phyloP scores from a whole-genome alignment of 2,797 vertebrate genomes.

The Antrozous pallidus region DNA sequence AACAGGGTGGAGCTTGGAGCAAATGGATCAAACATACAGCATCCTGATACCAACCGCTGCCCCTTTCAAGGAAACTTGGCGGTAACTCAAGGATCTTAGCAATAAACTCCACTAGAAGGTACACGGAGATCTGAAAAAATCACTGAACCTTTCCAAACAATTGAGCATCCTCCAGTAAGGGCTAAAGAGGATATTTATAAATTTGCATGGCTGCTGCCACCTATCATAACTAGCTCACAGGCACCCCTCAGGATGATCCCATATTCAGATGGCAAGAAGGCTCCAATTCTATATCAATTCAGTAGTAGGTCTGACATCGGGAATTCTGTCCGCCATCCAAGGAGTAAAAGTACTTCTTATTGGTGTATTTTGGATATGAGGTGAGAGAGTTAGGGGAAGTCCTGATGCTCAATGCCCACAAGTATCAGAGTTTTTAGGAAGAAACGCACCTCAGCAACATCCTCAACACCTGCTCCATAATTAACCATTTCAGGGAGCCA shows the following conservation, averaged over 20 bases:
- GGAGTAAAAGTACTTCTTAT: background rate
- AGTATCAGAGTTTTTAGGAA: background rate
- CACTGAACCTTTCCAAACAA: background rate
- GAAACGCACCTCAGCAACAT: background rate
- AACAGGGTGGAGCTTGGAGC: background rate
- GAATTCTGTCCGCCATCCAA: background rate
- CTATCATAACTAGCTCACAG: background rate
- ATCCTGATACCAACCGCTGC: background rate
- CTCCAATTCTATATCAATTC: background rate
- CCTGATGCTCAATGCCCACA: background rate
- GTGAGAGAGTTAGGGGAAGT: background rate
- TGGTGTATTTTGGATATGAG: background rate
- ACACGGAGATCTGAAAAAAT: background rate
- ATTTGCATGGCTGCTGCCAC: background rate
- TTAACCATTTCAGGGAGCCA: background rate
- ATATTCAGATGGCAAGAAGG: background rate
- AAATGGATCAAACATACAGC: background rate
- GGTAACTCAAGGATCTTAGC: background rate
- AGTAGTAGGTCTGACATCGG: background rate
- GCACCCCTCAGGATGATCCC: background rate
- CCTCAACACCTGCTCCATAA: background rate
- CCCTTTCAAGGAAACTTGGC: constrained; percentile 5
- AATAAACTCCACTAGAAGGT: background rate
- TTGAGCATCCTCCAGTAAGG: background rate
- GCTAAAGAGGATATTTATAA: background rate